These are phyloP conservation scores for Pogonocherus hispidulus DNA, from an alignment of 2,888 invertebrate genomes.

Conservation along the genomic window DNA sequence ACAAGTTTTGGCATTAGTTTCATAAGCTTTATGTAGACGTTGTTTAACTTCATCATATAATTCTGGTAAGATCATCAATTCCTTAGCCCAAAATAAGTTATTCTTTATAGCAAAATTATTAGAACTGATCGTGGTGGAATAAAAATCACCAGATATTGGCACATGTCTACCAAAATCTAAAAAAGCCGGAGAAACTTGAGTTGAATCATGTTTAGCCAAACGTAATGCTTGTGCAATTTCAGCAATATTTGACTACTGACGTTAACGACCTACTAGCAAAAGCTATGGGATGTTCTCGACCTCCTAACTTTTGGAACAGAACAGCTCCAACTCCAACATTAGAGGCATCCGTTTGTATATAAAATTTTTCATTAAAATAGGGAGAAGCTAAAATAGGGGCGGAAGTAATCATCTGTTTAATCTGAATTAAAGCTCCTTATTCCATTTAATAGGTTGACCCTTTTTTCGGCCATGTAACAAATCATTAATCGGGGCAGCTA, in stretches of 20 bases:
- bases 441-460: slow-evolving; percentile 43
- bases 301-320: slow-evolving; percentile 33
- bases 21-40: too few relatives aligned
- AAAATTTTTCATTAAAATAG: slow-evolving; percentile 42
- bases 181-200: too few relatives aligned
- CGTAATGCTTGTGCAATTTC: too few relatives aligned
- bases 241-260: slow-evolving; percentile 36
- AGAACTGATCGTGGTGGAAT: too few relatives aligned
- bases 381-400: slow-evolving; percentile 43
- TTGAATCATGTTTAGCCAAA: too few relatives aligned
- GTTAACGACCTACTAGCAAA: slow-evolving; percentile 38
- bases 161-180: too few relatives aligned
- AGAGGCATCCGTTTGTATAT: slow-evolving; percentile 43
- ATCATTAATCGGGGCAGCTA: slow-evolving; percentile 38
- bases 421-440: slow-evolving; percentile 36
- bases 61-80: too few relatives aligned
- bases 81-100: too few relatives aligned
- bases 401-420: slow-evolving; percentile 41
- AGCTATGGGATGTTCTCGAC: slow-evolving; percentile 38
- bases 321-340: slow-evolving; percentile 42
- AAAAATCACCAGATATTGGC: too few relatives aligned
- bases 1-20: too few relatives aligned
- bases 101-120: too few relatives aligned
- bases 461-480: slow-evolving; percentile 38
- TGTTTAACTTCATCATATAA: too few relatives aligned